These are phyloP conservation scores for Ciconia nigra DNA, from an alignment of 2,797 vertebrate species.

Conservation along the genomic window DNA sequence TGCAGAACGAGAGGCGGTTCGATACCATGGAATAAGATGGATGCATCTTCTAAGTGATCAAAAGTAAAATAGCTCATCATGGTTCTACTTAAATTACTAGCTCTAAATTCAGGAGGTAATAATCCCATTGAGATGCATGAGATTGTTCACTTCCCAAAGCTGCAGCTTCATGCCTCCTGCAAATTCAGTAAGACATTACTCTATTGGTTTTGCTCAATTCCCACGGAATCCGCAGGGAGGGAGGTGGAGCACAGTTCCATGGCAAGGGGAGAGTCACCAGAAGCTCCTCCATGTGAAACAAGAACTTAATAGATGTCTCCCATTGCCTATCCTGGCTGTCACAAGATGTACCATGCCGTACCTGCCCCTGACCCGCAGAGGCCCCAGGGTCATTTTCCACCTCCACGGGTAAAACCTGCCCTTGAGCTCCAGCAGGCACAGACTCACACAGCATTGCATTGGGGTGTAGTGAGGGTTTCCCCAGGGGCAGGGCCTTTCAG, in stretches of 20 bases:
- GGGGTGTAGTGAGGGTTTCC: not conserved
- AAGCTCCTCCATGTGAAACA: not conserved
- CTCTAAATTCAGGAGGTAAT: not conserved
- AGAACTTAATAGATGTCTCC: not conserved
- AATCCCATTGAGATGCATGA: not conserved
- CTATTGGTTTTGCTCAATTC: not conserved
- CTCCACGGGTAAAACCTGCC: not conserved
- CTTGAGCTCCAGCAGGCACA: not conserved
- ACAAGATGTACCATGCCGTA: not conserved
- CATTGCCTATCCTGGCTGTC: not conserved
- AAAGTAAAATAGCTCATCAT: not conserved
- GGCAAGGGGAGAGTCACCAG: not conserved
- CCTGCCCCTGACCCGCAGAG: not conserved
- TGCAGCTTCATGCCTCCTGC: not conserved
- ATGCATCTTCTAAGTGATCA: not conserved
- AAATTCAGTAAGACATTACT: not conserved
- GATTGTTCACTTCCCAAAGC: not conserved
- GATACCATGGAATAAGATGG: not conserved
- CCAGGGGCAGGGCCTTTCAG: not conserved
- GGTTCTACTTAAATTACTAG: not conserved
- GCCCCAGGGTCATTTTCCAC: rapidly evolving
- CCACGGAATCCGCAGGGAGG: not conserved
- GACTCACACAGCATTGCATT: rapidly evolving
- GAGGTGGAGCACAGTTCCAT: not conserved
- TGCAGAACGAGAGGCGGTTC: not conserved